phyloP scores from a whole-genome alignment of 1,140 invertebrate genomes.

The Dendrolimus kikuchii region DNA sequence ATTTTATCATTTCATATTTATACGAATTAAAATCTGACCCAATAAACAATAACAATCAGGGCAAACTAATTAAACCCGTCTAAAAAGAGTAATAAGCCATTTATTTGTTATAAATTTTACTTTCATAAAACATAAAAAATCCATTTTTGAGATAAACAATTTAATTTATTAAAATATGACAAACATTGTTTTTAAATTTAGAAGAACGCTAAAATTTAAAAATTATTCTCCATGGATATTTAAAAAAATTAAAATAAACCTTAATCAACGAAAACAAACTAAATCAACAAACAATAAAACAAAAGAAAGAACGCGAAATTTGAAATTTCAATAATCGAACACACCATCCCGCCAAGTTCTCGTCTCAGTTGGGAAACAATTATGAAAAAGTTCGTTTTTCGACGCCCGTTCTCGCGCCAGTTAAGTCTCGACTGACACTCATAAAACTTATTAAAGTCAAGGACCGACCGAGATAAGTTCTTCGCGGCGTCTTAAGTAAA shows the following conservation, averaged over 20 bases:
- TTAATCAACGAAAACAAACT: constrained; percentile 18
- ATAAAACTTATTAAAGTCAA: constrained; percentile 73
- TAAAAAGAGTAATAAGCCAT: too few species aligned
- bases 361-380: constrained; percentile 63
- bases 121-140: too few species aligned
- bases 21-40: too few species aligned
- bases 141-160: too few species aligned
- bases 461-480: constrained; percentile 69
- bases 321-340: constrained; percentile 64
- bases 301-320: constrained; percentile 13
- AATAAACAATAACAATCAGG: too few species aligned
- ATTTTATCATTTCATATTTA: too few species aligned
- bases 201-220: too few species aligned
- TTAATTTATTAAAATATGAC: too few species aligned
- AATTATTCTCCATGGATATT: neutral
- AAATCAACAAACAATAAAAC: constrained; percentile 26
- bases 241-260: neutral
- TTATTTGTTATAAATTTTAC: too few species aligned
- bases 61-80: too few species aligned
- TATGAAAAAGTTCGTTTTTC: constrained; percentile 67
- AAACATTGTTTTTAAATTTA: too few species aligned
- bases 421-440: constrained; percentile 65
- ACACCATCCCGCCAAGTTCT: constrained; percentile 34
- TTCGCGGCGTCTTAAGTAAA: constrained; percentile 66
- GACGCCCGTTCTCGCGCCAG: constrained; percentile 58